Conservation (phyloP, 1,140 invertebrate genomes). For the Apis cerana region DNA sequence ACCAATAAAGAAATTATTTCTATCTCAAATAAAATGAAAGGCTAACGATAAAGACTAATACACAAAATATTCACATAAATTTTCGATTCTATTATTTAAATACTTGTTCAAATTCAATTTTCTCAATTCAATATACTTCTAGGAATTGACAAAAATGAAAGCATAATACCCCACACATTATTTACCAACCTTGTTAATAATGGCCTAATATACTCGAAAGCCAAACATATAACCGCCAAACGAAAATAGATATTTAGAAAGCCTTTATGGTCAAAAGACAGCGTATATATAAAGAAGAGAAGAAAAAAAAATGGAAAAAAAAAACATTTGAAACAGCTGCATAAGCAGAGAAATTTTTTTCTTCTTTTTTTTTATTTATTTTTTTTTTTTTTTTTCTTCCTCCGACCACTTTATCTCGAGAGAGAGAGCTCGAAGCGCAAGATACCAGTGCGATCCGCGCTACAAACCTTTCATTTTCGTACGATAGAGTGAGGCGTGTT, state of each 20-base stretch:
- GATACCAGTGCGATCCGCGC: background rate
- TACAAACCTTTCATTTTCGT: slow-evolving; percentile 20
- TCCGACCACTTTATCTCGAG: slow-evolving; percentile 19
- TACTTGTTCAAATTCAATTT: background rate
- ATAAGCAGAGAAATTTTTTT: slow-evolving; percentile 11
- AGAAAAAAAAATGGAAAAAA: background rate
- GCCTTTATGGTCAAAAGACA: slow-evolving; percentile 20
- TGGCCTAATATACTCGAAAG: slow-evolving; percentile 13
- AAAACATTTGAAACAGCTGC: slow-evolving; percentile 2
- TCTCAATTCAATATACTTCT: background rate
- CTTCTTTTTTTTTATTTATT: too few relatives aligned
- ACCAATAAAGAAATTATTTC: too few relatives aligned
- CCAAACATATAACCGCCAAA: slow-evolving; percentile 10
- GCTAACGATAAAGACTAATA: too few relatives aligned
- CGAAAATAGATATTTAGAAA: slow-evolving; percentile 8
- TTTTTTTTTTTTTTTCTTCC: too few relatives aligned
- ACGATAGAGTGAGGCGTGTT: slow-evolving; percentile 42
- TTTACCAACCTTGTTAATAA: slow-evolving; percentile 7
- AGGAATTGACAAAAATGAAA: background rate
- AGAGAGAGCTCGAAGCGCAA: slow-evolving; percentile 20
- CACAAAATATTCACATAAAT: too few relatives aligned
- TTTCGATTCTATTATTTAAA: too few relatives aligned
- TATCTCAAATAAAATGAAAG: too few relatives aligned
- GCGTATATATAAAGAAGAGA: background rate
- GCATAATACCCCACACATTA: background rate